Base-by-base conservation (phyloP, 2,113 vertebrate species). In the Dinomys branickii region DNA sequence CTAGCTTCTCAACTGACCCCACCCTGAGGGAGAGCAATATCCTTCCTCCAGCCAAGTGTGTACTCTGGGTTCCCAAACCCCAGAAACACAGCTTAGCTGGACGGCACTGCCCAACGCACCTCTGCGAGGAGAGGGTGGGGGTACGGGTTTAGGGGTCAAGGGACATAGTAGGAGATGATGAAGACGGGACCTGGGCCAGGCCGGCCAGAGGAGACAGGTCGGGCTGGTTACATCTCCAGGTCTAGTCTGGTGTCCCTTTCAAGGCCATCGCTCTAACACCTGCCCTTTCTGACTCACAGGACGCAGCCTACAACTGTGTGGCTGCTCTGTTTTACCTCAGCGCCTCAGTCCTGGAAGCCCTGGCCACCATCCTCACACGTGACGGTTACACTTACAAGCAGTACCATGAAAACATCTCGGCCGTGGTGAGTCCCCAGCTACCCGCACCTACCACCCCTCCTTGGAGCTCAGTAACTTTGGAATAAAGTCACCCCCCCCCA, bases 311-410 rank as follows among this genome's bases (percentile, higher is more conserved):
- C 95, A 99, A 99, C 95, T 98, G 98, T 24, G 56, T 98, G 4
- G 98, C 99, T 0, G 96, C 96, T 38, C 91, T 99, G 10, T 99
- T 99, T 97, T 99, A 99, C 97, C 98, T 99, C 81, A 99, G 99
- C 24, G 98, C 99, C 0, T 98, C 99, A 0, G 99, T 99, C 84
- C 77, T 38, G 35, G 96, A 99, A 96, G 98, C 98, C 11, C 88
- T 75, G 19, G 19, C 97, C 54, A 98, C 98, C n/a, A 95, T 99
- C 98, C 85, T 6, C n/a, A 83, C 96, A 61, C 69, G 59, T 0
- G 0, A 63, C 2, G 61, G 95, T 61, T 12, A 0, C 35, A 5
- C 11, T 41, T 58, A 63, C 41, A 56, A 30, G 44, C 1, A 67
- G 0, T 97, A 97, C 35, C 7, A 98, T 0, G 97, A 98, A 28